Conservation (phyloP, 1,140 invertebrate genomes). For the Stegodyphus dumicola region DNA sequence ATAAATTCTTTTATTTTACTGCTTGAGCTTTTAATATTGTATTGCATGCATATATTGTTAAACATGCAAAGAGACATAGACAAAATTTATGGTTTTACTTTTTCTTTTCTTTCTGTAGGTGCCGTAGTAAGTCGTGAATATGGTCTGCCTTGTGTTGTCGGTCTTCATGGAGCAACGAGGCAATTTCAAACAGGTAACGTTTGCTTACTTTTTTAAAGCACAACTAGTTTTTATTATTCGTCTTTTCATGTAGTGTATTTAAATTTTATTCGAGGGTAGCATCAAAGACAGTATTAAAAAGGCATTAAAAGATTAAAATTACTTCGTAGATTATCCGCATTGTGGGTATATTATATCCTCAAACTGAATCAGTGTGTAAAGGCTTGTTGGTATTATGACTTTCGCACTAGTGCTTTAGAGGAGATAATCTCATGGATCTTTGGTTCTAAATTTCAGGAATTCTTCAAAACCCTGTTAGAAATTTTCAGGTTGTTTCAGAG, state of each 20-base stretch:
- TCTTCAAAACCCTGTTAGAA: too few species aligned
- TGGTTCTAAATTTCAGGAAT: too few species aligned
- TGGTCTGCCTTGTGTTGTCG: slow-evolving; percentile 84
- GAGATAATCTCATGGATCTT: too few species aligned
- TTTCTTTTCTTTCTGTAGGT: slow-evolving; percentile 70
- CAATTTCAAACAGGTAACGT: slow-evolving; percentile 76
- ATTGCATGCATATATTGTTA: too few species aligned
- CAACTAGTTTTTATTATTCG: neutral
- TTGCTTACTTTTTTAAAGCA: neutral
- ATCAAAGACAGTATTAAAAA: neutral
- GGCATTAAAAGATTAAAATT: neutral
- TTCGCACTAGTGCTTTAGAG: too few species aligned
- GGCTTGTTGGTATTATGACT: too few species aligned
- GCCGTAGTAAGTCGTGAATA: slow-evolving; percentile 90
- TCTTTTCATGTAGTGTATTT: neutral
- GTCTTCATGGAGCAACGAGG: slow-evolving; percentile 76
- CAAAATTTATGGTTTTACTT: too few species aligned
- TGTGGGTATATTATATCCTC: neutral
- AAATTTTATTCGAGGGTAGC: neutral
- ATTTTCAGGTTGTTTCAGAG: too few species aligned
- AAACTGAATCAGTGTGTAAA: too few species aligned
- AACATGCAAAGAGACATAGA: too few species aligned
- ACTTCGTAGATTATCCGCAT: neutral
- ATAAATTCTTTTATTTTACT: too few species aligned
- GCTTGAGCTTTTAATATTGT: too few species aligned